Evolutionary conservation across 2,113 vertebrate species (phyloP).

Genomic region (Psophia crepitans): DNA sequence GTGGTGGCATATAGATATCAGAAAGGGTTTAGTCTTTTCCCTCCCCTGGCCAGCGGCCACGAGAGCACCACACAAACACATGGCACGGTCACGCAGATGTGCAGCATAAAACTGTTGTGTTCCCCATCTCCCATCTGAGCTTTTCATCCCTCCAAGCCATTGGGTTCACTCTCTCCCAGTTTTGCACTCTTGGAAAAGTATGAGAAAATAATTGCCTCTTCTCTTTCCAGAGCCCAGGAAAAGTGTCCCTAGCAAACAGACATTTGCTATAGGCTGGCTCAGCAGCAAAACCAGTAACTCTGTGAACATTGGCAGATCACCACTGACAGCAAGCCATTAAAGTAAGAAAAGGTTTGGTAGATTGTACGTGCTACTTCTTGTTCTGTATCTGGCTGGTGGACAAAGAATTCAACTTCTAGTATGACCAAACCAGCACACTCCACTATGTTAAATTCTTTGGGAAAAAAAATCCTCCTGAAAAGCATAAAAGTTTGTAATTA

Average conservation of each 20-base stretch:
- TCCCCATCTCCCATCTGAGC: neutral
- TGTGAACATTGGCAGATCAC: neutral
- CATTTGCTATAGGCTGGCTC: neutral
- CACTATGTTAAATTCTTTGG: neutral
- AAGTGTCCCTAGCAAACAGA: neutral
- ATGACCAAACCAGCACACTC: neutral
- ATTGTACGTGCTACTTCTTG: neutral
- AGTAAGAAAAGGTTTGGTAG: neutral
- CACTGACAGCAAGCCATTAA: neutral
- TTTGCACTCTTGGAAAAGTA: neutral
- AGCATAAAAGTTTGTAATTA: neutral
- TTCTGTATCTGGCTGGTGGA: neutral
- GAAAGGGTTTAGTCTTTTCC: neutral
- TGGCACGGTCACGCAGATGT: fast-evolving
- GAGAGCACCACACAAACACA: neutral
- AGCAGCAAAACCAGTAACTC: neutral
- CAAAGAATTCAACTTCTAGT: neutral
- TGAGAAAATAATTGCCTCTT: neutral
- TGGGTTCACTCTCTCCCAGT: neutral
- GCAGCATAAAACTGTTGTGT: neutral
- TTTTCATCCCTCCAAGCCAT: neutral
- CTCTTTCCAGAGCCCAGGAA: neutral
- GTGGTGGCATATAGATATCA: neutral
- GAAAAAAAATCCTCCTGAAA: neutral
- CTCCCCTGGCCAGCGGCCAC: fast-evolving